Percentiles rank a stretch among this genome's conserved stretches.
Evolutionary conservation across 1,140 invertebrate species (phyloP).

Genomic region (Calliphora vicina): DNA sequence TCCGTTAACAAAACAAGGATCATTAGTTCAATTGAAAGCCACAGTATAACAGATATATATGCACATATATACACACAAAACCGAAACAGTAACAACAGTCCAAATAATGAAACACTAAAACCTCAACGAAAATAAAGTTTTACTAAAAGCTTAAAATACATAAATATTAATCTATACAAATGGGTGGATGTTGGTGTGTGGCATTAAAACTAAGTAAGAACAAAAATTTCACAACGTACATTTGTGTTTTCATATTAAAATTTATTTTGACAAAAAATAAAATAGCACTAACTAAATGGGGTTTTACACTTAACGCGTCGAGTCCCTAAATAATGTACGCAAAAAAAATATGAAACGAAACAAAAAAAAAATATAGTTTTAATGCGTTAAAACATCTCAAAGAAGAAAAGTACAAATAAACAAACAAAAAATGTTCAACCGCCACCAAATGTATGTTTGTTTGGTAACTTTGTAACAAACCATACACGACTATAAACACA

Average conservation of each 20-base stretch:
- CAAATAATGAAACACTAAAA: neutral
- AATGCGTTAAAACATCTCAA: conserved; percentile 12
- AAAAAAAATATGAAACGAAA: neutral
- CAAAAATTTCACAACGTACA: neutral
- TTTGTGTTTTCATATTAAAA: neutral
- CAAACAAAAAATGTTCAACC: neutral
- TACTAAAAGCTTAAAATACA: conserved; percentile 24
- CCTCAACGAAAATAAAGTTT: conserved; percentile 11
- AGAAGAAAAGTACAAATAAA: neutral
- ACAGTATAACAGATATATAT: neutral
- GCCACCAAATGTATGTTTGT: neutral
- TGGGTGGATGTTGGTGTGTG: neutral
- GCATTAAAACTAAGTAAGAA: too few species aligned
- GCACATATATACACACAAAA: neutral
- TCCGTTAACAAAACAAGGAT: conserved; percentile 18
- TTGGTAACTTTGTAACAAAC: conserved; percentile 21
- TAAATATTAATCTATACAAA: conserved; percentile 29
- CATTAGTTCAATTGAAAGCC: conserved; percentile 35
- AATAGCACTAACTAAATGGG: neutral
- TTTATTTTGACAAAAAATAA: neutral
- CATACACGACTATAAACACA: neutral
- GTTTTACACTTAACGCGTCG: conserved; percentile 24
- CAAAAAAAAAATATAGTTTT: conserved; percentile 32
- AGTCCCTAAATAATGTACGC: neutral
- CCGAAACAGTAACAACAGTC: neutral